Evolutionary conservation across 2,888 invertebrate genomes (phyloP).

Genomic region (Gnatocerus cornutus): DNA sequence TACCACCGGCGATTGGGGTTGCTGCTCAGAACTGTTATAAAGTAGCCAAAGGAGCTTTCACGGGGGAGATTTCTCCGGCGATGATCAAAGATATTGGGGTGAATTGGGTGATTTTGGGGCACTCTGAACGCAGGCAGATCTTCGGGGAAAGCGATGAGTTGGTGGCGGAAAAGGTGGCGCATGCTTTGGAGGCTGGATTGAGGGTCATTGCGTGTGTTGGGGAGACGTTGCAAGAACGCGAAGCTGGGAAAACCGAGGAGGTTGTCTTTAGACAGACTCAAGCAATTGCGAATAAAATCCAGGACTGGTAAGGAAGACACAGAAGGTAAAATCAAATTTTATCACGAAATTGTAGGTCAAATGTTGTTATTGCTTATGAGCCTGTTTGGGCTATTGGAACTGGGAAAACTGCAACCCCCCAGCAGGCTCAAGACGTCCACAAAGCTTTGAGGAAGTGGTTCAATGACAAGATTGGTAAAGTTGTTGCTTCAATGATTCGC

Average conservation of each 20-base stretch:
- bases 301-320: slow-evolving; percentile 70
- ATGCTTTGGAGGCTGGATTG: slow-evolving; percentile 79
- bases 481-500: slow-evolving; percentile 83
- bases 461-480: slow-evolving; percentile 82
- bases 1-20: slow-evolving; percentile 83
- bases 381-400: slow-evolving; percentile 99
- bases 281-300: slow-evolving; percentile 86
- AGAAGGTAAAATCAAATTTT: neutral
- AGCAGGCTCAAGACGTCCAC: slow-evolving; percentile 97
- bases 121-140: slow-evolving; percentile 96
- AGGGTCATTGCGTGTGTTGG: slow-evolving; percentile 98
- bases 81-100: slow-evolving; percentile 95
- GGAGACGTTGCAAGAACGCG: slow-evolving; percentile 96
- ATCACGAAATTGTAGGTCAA: slow-evolving; percentile 75
- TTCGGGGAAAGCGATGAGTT: slow-evolving; percentile 92
- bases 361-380: slow-evolving; percentile 98
- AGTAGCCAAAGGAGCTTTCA: slow-evolving; percentile 92
- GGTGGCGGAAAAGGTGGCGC: slow-evolving; percentile 79
- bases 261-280: slow-evolving; percentile 95
- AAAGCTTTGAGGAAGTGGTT: slow-evolving; percentile 91
- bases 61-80: slow-evolving; percentile 96
- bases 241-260: slow-evolving; percentile 93
- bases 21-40: slow-evolving; percentile 98
- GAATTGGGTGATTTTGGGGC: slow-evolving; percentile 97
- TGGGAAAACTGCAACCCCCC: slow-evolving; percentile 97